Evolutionary conservation across 2,888 invertebrate species (phyloP), one percentile per base, ranked within the genome.

Genomic region (Empis livida): DNA sequence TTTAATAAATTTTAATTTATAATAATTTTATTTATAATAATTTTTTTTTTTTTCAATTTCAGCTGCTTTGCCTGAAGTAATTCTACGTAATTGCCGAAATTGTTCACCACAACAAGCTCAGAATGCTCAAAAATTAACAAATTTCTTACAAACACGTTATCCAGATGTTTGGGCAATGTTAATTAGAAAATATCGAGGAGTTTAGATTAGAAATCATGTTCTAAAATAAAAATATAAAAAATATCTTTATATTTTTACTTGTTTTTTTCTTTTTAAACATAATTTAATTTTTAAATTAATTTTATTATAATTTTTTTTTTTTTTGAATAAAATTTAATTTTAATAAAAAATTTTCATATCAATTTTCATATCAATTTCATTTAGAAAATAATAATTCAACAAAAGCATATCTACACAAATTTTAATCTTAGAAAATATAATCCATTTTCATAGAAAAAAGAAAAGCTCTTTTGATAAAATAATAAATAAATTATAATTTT

Each of bases 41-140:
- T 27, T 27, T 27, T 6, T 27, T 27, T 27, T 5, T 32, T 35
- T n/a, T 43, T 16, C 38, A 13, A 10, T 54, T 56, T n/a, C 54
- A 59, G 59, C 63, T 57, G 68, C 75, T 16, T 62, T 78, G 9
- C 76, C 76, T 3, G 75, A 76, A 62, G 75, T 75, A 31, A 65
- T 78, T 45, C 66, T 72, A 43, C 70, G 73, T 44, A 70, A 73
- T 51, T 78, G 78, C 55, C 58, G 67, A 43, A 64, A 68, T 20
- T 78, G 78, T 55, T 72, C 70, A 37, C 61, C 68, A 1, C 65
- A 68, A 49, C 74, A 77, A 56, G 62, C 68, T 4, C 61, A 64
- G 13, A 74, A 74, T 57, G 75, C 76, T 5, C 66, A 65, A 37
- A 70, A 70, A 51, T 62, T 78, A 16, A 71, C 74, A 10, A 61